Percentiles rank a stretch among this genome's conserved stretches.
Conservation (phyloP, 2,888 invertebrate genomes). For the Ametastegia equiseti region DNA sequence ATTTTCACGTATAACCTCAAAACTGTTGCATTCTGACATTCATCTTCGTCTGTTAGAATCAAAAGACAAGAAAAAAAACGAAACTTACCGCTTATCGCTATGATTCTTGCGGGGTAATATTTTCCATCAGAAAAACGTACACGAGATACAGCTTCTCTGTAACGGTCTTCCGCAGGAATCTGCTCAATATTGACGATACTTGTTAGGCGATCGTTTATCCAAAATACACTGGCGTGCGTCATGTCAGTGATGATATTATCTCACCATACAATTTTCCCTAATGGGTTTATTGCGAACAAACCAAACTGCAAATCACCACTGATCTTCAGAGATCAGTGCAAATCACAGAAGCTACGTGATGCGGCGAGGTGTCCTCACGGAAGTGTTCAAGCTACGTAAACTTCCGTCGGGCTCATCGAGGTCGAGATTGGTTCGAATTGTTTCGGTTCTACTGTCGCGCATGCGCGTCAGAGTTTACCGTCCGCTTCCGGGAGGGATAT, state of each 20-base stretch:
- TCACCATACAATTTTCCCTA: not conserved
- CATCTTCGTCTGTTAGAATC: not conserved
- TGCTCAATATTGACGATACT: constrained; percentile 10
- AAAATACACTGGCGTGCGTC: constrained; percentile 25
- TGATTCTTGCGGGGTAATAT: constrained; percentile 26
- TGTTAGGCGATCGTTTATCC: constrained; percentile 13
- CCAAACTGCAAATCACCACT: not conserved
- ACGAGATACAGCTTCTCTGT: constrained; percentile 15
- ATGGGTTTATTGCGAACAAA: not conserved
- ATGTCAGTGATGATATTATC: not conserved
- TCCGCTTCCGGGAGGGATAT: not conserved
- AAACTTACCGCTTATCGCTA: constrained; percentile 17
- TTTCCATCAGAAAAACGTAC: constrained; percentile 16
- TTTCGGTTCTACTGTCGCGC: not conserved
- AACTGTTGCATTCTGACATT: not conserved
- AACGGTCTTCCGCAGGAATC: constrained; percentile 5
- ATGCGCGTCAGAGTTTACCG: not conserved
- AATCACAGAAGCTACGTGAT: not conserved
- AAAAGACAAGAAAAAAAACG: constrained; percentile 4
- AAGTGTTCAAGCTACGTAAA: not conserved
- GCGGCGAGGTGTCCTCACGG: constrained; percentile 2
- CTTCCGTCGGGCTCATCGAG: not conserved
- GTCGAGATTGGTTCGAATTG: not conserved
- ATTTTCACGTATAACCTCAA: constrained; percentile 3
- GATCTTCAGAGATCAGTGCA: too few species aligned